Base-by-base conservation (phyloP, 1,140 invertebrate species). In the Ips typographus region DNA sequence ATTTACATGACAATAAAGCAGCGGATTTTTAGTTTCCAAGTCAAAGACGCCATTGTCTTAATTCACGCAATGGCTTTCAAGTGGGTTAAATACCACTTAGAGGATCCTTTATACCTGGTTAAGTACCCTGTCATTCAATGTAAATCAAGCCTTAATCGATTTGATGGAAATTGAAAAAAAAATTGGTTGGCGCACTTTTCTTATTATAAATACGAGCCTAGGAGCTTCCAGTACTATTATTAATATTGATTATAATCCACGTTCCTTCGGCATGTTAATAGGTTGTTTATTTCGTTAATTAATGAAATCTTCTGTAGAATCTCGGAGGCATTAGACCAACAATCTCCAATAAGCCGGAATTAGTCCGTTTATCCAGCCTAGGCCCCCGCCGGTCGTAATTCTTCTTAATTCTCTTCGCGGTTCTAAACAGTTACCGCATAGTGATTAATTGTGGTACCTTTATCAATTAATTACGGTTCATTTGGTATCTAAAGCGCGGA, bases 341-440 rank as follows among this genome's bases (percentile, higher is more conserved):
- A 59, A 59, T 59, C 57, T 59, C 57, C 41, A 59, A 59, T 59
- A 59, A 59, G 57, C 57, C 38, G 57, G 57, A 59, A 59, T 59
- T 59, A 40, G 57, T 59, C 57, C 8, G 41, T 59, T 59, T 59
- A 59, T 59, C 40, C 57, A n/a, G 7, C 36, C 6, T 7, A 5
- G 6, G 39, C 4, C 8, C 37, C 37, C 37, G 39, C 5, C 40
- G 40, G 8, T 40, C 36, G 36, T 59, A 59, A 55, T 59, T 59
- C 57, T 8, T 42, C 57, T 59, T 59, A 59, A 59, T 59, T 59
- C 37, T 40, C 57, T 40, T 59, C 5, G n/a, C 37, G 52, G 52
- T 37, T 8, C n/a, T 37, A 40, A 40, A n/a, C 57, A 59, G 57
- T 59, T 40, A 7, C 57, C 41, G 57, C 57, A 59, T 55, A 8